Base-by-base conservation (phyloP, 2,113 vertebrate species). In the Planiliza haematocheilus region DNA sequence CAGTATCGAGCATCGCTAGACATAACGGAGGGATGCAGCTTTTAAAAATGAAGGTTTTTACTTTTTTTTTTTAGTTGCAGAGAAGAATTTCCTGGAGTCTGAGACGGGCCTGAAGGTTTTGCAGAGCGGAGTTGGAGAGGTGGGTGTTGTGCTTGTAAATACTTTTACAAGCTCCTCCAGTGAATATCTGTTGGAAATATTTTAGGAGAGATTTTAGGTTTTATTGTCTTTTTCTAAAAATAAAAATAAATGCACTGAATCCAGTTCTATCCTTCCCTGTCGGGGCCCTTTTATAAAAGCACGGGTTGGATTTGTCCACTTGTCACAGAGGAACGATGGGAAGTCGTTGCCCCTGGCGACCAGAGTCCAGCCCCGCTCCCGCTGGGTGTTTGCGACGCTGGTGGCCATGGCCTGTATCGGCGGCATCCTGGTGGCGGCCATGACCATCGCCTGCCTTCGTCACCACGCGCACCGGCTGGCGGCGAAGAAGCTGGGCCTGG, bases 111-210 rank as follows among this genome's bases (percentile, higher is more conserved):
- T 97, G 79, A 96, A 95, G 87, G 94, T 99, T 20, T 86, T 98
- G 46, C 97, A 97, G 89, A 93, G 94, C 2, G 95, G 95, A 14
- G 94, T 95, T 8, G 96, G 95, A 79, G 94, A 97, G 97, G 97
- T 86, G 68, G 17, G 20, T n/a, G n/a, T n/a, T n/a, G n/a, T n/a
- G n/a, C n/a, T n/a, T n/a, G n/a, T n/a, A 30, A 30, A 30, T 30
- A 30, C 5, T 2, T 30, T 30, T 3, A 30, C 24, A 30, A 30
- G 24, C 24, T 30, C 24, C 24, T 30, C 24, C 24, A 30, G 5
- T 30, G 5, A 30, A 30, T 5, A 30, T 30, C 24, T 30, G 24
- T 5, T 30, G 24, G 24, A 30, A 5, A 30, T 30, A 30, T 30
- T 30, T 30, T 30, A 30, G 24, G 24, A 30, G 5, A 30, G 24